Evolutionary conservation across 2,113 vertebrate species (phyloP).

Genomic region (Oryzias woworae): DNA sequence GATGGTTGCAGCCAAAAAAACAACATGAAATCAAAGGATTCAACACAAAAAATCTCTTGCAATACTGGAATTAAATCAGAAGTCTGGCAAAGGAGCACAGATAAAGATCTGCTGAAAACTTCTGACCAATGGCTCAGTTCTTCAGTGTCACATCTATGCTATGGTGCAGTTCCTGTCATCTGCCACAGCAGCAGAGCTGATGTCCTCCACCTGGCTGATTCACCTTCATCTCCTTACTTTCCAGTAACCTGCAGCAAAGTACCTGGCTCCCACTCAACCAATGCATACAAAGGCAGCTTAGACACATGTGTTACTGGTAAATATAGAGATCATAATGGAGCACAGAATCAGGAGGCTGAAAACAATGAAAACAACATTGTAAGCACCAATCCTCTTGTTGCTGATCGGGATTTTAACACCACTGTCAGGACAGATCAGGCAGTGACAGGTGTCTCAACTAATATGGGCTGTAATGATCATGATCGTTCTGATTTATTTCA

Average conservation of each 20-base stretch:
- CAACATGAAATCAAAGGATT: neutral
- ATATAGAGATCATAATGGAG: neutral
- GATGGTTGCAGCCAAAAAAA: constrained; percentile 13
- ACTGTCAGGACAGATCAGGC: neutral
- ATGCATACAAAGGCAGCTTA: constrained; percentile 6
- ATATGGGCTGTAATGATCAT: constrained; percentile 1
- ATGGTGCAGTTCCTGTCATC: constrained; percentile 71
- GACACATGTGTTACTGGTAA: neutral
- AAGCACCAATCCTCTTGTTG: neutral
- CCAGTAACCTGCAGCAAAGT: constrained; percentile 5
- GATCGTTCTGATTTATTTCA: constrained; percentile 14
- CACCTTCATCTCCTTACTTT: neutral
- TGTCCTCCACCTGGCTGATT: constrained; percentile 10
- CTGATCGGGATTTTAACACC: constrained; percentile 6
- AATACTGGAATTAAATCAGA: constrained; percentile 1
- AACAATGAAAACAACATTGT: constrained; percentile 1
- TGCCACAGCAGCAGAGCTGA: constrained; percentile 46
- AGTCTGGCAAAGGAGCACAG: constrained; percentile 8
- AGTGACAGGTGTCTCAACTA: neutral
- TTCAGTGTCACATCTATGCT: constrained; percentile 21
- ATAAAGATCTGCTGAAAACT: neutral
- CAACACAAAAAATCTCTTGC: neutral
- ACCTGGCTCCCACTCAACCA: neutral
- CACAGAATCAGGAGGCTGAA: constrained; percentile 4
- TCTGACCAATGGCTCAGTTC: constrained; percentile 7